Conservation (phyloP, 2,113 vertebrate species). For the Anguilla rostrata region DNA sequence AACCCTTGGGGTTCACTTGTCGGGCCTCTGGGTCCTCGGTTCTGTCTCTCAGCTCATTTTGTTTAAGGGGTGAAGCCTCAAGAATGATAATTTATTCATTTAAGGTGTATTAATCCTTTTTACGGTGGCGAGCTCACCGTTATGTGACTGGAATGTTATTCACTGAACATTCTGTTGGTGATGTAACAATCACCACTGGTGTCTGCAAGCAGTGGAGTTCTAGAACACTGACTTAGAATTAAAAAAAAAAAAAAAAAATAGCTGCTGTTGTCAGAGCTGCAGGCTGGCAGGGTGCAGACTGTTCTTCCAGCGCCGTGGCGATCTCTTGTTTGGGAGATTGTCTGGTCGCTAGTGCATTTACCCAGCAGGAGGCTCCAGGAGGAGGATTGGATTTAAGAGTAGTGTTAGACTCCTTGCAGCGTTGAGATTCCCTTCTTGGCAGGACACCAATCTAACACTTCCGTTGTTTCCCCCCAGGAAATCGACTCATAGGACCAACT, state of each 20-base stretch:
- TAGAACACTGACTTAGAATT: too few species aligned
- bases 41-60: too few species aligned
- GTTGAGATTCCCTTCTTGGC: neutral
- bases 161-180: too few species aligned
- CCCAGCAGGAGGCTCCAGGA: neutral
- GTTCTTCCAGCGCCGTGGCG: neutral
- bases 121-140: too few species aligned
- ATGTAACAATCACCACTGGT: too few species aligned
- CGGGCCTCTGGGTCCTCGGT: too few species aligned
- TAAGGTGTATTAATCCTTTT: neutral
- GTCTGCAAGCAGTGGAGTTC: too few species aligned
- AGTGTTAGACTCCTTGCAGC: neutral
- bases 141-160: too few species aligned
- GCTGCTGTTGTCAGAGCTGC: neutral
- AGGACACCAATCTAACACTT: neutral
- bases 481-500: neutral
- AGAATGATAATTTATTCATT: neutral
- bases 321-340: neutral
- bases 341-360: neutral
- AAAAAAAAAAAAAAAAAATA: too few species aligned
- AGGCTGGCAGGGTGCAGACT: neutral
- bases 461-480: neutral
- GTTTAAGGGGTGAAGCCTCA: too few species aligned
- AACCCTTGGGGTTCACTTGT: too few species aligned
- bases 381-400: neutral